Percentiles rank a stretch among this genome's conserved stretches.
Evolutionary conservation across 2,797 vertebrate species (phyloP).

Genomic region (Xenentodon cancila): DNA sequence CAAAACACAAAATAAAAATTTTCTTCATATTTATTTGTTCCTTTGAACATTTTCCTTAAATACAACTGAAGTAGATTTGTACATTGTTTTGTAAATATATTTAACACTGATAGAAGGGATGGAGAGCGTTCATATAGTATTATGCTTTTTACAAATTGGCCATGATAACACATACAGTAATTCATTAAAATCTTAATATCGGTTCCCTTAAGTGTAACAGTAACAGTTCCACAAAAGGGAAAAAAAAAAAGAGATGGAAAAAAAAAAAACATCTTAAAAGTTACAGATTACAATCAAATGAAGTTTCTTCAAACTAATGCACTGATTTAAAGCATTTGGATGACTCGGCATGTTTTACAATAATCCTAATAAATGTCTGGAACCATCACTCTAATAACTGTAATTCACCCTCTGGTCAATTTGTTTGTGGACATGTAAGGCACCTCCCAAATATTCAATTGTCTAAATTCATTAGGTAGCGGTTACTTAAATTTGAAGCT

Average conservation of each 20-base stretch:
- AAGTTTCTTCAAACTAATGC: too few relatives aligned
- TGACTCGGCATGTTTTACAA: background rate
- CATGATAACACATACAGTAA: too few relatives aligned
- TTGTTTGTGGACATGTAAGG: too few relatives aligned
- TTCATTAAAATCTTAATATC: too few relatives aligned
- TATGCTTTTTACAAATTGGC: background rate
- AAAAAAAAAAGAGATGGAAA: background rate
- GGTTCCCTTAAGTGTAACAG: background rate
- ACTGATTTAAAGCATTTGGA: background rate
- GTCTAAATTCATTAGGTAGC: background rate
- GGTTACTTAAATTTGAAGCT: background rate
- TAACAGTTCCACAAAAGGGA: too few relatives aligned
- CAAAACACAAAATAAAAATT: background rate
- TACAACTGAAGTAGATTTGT: slow-evolving; percentile 30
- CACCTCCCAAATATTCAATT: background rate
- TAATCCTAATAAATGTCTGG: slow-evolving; percentile 16
- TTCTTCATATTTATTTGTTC: slow-evolving; percentile 19
- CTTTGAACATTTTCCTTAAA: slow-evolving; percentile 29
- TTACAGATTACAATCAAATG: background rate
- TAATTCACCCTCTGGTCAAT: too few relatives aligned
- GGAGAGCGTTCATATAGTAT: slow-evolving; percentile 4
- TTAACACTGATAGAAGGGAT: slow-evolving; percentile 19
- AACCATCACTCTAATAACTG: background rate
- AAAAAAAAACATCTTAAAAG: background rate
- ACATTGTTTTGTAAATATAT: background rate